A percentile compares a stretch with the other conserved stretches of the same genome.
Evolutionary conservation across 1,140 invertebrate species (phyloP).

Genomic region (Drosophila persimilis): DNA sequence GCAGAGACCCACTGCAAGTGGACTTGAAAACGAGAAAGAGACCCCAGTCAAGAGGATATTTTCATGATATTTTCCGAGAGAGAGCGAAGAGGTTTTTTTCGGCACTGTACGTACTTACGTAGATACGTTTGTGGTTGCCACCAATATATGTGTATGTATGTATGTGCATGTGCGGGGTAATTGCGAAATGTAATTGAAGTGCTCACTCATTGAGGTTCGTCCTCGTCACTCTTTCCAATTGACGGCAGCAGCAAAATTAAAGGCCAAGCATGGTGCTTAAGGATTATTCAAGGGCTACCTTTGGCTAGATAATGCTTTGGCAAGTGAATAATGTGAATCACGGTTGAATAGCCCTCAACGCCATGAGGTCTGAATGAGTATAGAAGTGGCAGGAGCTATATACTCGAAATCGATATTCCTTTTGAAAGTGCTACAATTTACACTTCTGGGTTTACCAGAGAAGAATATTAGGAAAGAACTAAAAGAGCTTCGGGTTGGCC

Average conservation of each 20-base stretch:
- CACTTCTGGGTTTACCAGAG: no score
- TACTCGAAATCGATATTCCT: no score
- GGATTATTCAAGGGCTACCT: no score
- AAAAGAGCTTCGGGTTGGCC: no score
- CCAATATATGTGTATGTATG: background rate
- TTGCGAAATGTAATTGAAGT: constrained; percentile 57
- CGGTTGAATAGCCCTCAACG: no score
- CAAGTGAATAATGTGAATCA: no score
- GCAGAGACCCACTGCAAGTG: constrained; percentile 13
- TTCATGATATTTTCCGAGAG: constrained; percentile 18
- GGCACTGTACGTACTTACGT: constrained; percentile 1
- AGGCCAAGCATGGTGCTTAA: no score
- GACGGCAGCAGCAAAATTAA: constrained; percentile 18
- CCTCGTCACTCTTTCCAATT: constrained; percentile 35
- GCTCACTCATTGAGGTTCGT: constrained; percentile 18
- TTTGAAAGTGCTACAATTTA: no score
- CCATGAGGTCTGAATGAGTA: no score
- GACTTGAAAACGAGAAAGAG: constrained; percentile 12
- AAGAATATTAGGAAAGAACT: no score
- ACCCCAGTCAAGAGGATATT: constrained; percentile 35
- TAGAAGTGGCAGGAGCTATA: no score
- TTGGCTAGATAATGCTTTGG: no score
- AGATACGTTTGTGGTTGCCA: constrained; percentile 10
- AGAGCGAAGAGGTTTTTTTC: constrained; percentile 15
- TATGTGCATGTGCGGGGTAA: constrained; percentile 21